These are phyloP conservation scores for Penaeus chinensis DNA, from an alignment of 1,140 invertebrate species.

Conservation along the genomic window DNA sequence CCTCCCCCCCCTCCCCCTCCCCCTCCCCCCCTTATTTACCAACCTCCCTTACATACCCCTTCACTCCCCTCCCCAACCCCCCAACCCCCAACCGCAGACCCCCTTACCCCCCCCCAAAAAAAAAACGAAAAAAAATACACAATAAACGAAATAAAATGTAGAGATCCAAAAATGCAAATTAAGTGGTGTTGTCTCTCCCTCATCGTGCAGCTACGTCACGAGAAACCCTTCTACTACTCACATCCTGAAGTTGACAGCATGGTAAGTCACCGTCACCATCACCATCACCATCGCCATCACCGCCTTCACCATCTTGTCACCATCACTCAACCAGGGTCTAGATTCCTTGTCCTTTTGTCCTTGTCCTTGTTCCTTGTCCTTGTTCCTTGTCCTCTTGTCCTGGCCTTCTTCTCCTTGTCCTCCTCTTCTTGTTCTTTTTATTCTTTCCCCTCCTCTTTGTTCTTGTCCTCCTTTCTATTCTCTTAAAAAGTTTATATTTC, in stretches of 20 bases:
- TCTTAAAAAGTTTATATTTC: too few species aligned
- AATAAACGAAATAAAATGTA: neutral
- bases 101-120: neutral
- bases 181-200: conserved; percentile 45
- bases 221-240: conserved; percentile 97
- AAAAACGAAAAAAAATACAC: too few species aligned
- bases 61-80: neutral
- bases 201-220: conserved; percentile 87
- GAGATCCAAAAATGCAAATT: neutral
- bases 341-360: neutral
- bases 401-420: neutral
- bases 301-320: neutral
- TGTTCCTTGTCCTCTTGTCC: neutral
- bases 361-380: neutral
- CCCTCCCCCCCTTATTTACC: neutral
- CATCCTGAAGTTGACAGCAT: conserved; percentile 97
- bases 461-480: neutral
- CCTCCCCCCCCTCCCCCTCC: conserved; percentile 9
- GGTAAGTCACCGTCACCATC: conserved; percentile 74
- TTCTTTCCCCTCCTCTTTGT: neutral
- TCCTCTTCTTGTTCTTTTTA: neutral
- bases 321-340: neutral
- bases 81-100: neutral
- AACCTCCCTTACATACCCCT: neutral
- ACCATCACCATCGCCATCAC: conserved; percentile 24